Percentiles rank a stretch among this genome's conserved stretches.
These are phyloP conservation scores for Axinella damicornis DNA, from an alignment of 37 sponge, comb jelly and placozoan genomes.

Conservation along the genomic window DNA sequence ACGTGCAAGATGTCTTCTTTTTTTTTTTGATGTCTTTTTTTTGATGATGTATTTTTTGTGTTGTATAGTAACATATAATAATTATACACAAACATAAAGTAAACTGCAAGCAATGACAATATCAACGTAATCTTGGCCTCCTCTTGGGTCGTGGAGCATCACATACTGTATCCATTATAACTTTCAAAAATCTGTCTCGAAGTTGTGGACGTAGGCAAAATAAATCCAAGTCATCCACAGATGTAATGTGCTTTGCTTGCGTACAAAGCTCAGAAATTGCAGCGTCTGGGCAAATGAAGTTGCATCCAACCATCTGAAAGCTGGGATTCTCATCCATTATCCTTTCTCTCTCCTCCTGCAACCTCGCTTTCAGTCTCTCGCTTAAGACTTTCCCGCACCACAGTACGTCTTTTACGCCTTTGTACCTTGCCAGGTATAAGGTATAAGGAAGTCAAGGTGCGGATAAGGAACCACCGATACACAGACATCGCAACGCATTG, in stretches of 20 bases:
- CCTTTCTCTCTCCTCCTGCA: neutral
- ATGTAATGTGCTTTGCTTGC: neutral
- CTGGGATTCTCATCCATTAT: neutral
- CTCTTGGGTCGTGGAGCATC: neutral
- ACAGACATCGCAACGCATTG: slow-evolving; percentile 5
- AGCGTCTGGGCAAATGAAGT: slow-evolving; percentile 13
- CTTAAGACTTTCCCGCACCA: neutral
- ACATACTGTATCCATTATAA: neutral
- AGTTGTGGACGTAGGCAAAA: neutral
- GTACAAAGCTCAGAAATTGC: neutral
- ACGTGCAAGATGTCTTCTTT: neutral
- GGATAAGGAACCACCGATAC: too few relatives aligned
- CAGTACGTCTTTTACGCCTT: neutral
- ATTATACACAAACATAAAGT: neutral
- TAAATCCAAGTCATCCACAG: neutral
- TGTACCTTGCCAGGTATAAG: neutral
- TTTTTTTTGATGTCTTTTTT: neutral
- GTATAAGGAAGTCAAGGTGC: neutral
- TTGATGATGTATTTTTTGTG: neutral
- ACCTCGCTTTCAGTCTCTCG: neutral
- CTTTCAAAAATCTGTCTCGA: slow-evolving; percentile 1
- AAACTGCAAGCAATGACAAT: slow-evolving; percentile 4
- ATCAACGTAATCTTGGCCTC: neutral
- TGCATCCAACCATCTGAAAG: neutral
- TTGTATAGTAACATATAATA: slow-evolving; percentile 3